Conservation (phyloP, 2,113 vertebrate species). For the Hirundichthys speculiger region DNA sequence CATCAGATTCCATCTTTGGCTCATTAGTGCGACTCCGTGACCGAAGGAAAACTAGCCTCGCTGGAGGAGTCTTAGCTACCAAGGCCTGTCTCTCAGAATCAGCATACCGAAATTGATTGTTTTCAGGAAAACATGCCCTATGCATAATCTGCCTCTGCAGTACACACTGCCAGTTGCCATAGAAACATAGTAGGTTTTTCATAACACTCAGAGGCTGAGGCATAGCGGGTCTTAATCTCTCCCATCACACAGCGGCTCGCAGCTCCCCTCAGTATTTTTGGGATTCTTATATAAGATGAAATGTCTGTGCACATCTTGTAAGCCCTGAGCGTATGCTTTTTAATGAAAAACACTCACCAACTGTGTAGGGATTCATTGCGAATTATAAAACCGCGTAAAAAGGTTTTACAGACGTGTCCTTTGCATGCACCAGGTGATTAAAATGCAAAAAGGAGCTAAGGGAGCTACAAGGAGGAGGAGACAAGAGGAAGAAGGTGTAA, state of each 20-base stretch:
- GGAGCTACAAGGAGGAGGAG: conserved; percentile 43
- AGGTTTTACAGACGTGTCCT: conserved; percentile 68
- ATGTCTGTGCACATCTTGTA: conserved; percentile 39
- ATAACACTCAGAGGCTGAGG: conserved; percentile 55
- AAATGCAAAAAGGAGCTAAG: conserved; percentile 43
- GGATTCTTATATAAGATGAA: conserved; percentile 48
- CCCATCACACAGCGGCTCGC: conserved; percentile 18
- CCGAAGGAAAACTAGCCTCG: conserved; percentile 17
- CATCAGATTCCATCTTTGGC: conserved; percentile 38
- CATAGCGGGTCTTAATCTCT: conserved; percentile 35
- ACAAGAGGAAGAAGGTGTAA: conserved; percentile 70
- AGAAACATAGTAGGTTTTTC: conserved; percentile 65
- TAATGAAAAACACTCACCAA: conserved; percentile 66
- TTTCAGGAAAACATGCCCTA: conserved; percentile 74
- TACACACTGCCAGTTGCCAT: conserved; percentile 61
- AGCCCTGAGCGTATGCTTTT: conserved; percentile 37
- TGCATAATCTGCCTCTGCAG: conserved; percentile 55
- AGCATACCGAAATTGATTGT: conserved; percentile 76
- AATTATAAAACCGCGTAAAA: conserved; percentile 63
- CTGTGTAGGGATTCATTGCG: conserved; percentile 55
- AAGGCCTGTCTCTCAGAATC: conserved; percentile 58
- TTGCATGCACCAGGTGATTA: conserved; percentile 49
- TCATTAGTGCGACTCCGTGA: neutral
- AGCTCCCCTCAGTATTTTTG: conserved; percentile 20
- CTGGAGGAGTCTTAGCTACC: conserved; percentile 18